phyloP scores from a whole-genome alignment of 2,113 vertebrate genomes.

The Mustelus asterias region DNA sequence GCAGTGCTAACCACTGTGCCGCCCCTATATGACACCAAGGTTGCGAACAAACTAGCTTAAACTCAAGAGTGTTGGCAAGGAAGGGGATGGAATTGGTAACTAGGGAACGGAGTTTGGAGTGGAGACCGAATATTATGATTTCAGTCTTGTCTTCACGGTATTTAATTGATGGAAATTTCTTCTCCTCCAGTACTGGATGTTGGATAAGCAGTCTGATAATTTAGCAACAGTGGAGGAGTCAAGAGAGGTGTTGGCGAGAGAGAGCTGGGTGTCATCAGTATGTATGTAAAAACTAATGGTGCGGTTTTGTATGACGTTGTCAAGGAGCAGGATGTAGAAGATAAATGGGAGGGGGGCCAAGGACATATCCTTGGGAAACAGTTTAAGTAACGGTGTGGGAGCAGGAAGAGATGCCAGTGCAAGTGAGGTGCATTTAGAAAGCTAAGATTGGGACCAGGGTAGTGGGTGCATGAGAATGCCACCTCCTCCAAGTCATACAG shows the following conservation, averaged over 20 bases:
- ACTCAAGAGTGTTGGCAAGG: neutral
- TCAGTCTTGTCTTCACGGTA: neutral
- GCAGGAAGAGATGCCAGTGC: neutral
- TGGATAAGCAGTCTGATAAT: neutral
- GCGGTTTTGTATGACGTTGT: neutral
- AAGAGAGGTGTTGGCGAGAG: neutral
- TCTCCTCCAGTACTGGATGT: neutral
- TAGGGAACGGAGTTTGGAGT: neutral
- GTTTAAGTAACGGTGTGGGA: neutral
- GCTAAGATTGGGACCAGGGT: too few species aligned
- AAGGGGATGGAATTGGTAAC: neutral
- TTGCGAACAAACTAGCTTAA: neutral
- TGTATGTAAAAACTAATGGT: neutral
- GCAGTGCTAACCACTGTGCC: too few species aligned
- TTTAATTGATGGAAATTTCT: neutral
- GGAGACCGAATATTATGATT: neutral
- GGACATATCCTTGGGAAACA: neutral
- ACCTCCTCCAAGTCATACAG: too few species aligned
- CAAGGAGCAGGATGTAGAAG: neutral
- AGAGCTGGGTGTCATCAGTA: neutral
- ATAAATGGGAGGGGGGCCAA: neutral
- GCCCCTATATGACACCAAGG: neutral
- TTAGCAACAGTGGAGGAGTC: neutral
- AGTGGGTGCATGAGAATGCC: too few species aligned
- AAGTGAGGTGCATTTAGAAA: too few species aligned